A percentile compares a stretch with the other conserved stretches of the same genome.
phyloP scores from a whole-genome alignment of 2,113 vertebrate species.

The Clupea harengus region DNA sequence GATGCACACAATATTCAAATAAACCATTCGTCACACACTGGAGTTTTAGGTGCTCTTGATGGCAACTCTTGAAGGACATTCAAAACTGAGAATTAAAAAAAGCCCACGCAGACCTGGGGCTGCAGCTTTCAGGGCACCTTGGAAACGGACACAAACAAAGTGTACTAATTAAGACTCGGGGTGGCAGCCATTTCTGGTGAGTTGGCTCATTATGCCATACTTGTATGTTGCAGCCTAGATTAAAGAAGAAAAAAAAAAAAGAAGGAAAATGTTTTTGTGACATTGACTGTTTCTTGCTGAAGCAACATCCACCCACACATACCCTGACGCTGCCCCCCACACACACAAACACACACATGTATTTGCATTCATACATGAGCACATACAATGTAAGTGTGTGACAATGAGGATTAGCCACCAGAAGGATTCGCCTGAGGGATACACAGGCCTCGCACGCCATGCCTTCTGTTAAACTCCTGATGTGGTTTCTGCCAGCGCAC shows the following conservation, averaged over 20 bases:
- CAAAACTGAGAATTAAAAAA: background rate
- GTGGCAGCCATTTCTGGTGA: background rate
- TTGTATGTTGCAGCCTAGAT: background rate
- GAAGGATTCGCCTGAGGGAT: background rate
- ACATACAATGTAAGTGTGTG: background rate
- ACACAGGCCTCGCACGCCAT: background rate
- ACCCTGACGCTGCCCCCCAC: background rate
- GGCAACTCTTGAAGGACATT: background rate
- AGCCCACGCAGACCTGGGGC: background rate
- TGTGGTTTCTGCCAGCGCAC: conserved; percentile 38
- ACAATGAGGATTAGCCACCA: background rate
- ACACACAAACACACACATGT: background rate
- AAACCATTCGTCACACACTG: background rate
- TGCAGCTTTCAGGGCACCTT: background rate
- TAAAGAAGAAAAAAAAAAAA: background rate
- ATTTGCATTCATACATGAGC: background rate
- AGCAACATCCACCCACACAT: background rate
- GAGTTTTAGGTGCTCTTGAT: background rate
- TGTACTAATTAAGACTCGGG: conserved; percentile 30
- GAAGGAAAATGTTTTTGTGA: background rate
- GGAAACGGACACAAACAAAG: conserved; percentile 13
- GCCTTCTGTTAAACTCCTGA: conserved; percentile 22
- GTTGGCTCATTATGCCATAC: conserved; percentile 6
- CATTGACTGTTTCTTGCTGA: background rate
- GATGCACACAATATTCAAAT: background rate